phyloP scores from a whole-genome alignment of 2,113 vertebrate species.

The Ammodytes marinus region DNA sequence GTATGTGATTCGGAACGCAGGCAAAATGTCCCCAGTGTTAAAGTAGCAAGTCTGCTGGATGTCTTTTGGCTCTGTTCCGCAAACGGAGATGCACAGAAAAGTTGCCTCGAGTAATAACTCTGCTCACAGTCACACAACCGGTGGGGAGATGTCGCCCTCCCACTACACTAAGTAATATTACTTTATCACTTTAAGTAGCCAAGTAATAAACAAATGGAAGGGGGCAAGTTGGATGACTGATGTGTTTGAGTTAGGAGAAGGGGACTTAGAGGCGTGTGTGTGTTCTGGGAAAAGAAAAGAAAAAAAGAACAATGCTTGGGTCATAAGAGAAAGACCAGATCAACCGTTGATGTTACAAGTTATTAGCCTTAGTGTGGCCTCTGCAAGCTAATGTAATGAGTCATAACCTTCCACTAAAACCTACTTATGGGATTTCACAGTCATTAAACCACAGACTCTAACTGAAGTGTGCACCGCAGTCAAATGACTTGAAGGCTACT shows the following conservation, averaged over 20 bases:
- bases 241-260: neutral
- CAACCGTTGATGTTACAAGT: conserved; percentile 32
- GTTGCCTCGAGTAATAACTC: conserved; percentile 46
- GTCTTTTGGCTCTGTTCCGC: conserved; percentile 36
- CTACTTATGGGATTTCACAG: conserved; percentile 58
- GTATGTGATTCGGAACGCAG: too few species aligned
- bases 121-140: conserved; percentile 24
- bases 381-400: conserved; percentile 47
- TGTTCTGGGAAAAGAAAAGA: neutral
- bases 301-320: neutral
- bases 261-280: neutral
- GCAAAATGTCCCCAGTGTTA: conserved; percentile 51
- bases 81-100: conserved; percentile 22
- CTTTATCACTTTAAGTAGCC: conserved; percentile 26
- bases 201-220: conserved; percentile 65
- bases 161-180: conserved; percentile 24
- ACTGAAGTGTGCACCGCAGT: conserved; percentile 27
- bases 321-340: conserved; percentile 1
- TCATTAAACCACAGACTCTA: conserved; percentile 57
- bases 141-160: conserved; percentile 15
- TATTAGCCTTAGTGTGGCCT: conserved; percentile 31
- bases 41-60: conserved; percentile 53
- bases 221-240: conserved; percentile 9
- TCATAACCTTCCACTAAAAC: conserved; percentile 56
- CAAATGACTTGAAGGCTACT: conserved; percentile 4